phyloP scores from a whole-genome alignment of 2,797 vertebrate genomes.

The Paguma larvata region DNA sequence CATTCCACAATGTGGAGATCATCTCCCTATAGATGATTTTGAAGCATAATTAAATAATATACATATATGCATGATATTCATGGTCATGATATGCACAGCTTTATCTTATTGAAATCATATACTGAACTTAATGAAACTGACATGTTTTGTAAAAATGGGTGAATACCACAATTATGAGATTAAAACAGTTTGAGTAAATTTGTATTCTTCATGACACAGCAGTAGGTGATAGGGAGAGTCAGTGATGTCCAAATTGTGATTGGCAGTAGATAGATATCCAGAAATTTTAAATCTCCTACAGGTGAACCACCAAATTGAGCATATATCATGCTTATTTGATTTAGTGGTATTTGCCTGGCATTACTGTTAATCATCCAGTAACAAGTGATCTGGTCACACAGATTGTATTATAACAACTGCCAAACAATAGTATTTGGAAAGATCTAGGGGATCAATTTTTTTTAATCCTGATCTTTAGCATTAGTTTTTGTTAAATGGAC shows the following conservation, averaged over 20 bases:
- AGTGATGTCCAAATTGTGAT: not conserved
- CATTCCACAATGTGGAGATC: not conserved
- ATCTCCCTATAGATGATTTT: not conserved
- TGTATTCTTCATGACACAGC: not conserved
- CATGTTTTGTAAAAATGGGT: not conserved
- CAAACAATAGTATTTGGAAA: not conserved
- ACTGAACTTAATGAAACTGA: not conserved
- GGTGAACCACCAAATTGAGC: not conserved
- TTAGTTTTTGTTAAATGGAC: not conserved
- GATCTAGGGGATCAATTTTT: not conserved
- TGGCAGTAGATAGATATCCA: not conserved
- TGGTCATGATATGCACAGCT: not conserved
- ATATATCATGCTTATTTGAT: not conserved
- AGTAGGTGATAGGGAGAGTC: not conserved
- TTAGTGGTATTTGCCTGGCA: not conserved
- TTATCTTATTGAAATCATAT: not conserved
- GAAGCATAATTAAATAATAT: not conserved
- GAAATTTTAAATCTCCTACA: not conserved
- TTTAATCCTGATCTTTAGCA: not conserved
- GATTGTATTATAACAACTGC: not conserved
- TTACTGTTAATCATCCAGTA: not conserved
- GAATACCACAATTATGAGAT: not conserved
- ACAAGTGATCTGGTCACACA: not conserved
- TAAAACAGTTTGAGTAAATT: not conserved
- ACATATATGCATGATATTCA: not conserved